Base-by-base conservation (phyloP, 2,888 invertebrate species). In the Pristionchus japonicus region DNA sequence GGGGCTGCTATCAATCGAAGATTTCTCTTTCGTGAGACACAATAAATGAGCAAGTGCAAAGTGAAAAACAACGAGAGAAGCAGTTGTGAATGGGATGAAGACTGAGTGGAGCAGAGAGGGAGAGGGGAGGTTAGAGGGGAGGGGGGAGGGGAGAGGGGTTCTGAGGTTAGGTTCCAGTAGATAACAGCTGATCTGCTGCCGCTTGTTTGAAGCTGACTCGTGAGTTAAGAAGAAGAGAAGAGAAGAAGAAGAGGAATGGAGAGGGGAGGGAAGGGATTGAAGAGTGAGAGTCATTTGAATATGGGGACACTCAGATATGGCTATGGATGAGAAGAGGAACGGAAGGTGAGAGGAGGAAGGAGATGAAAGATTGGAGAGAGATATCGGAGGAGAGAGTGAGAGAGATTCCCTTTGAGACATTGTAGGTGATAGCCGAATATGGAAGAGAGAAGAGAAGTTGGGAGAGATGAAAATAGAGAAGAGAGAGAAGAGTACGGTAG, bases 1-100 rank as follows among this genome's bases (percentile, higher is more conserved):
- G 80, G 37, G n/a, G n/a, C n/a, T 43, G 70, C 70, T 70, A 70
- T 70, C 64, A 64, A 27, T 70, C 52, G 70, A 70, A 70, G 80
- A 47, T n/a, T 47, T 47, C 74, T 74, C 43, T n/a, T 6, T 80
- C 27, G 17, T 43, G 67, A 83, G 20, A 52, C 40, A 83, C 40
- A 83, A 43, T n/a, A 43, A 52, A 37, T 83, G 83, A 83, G 49
- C 15, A 83, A 37, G 57, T 49, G 83, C 37, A 43, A 27, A 83
- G 83, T 52, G 83, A 83, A 83, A 34, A 57, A 43, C 37, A 43
- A 37, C 9, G 57, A n/a, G 83, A 57, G 57, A 83, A 43, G 57
- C 52, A 52, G 49, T 52, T 37, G 83, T 43, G 57, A 57, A 49
- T 40, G 83, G 13, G 23, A 34, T 34, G 52, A 83, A 57, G 37